phyloP scores from a whole-genome alignment of 30 jellyfish, hydroid and myxozoan species.

The Sanderia malayensis region DNA sequence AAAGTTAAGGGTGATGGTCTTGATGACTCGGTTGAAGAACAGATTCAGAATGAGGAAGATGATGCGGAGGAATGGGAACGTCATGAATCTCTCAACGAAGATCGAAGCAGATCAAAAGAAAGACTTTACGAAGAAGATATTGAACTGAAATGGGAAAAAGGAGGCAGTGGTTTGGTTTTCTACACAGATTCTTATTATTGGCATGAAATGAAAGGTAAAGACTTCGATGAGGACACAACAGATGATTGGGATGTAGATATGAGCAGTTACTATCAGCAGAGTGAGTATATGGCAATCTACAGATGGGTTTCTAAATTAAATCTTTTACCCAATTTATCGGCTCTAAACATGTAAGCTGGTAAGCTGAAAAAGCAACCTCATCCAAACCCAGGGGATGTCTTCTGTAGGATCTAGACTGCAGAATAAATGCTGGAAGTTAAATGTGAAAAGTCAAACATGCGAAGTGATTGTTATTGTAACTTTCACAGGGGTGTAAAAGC shows the following conservation, averaged over 20 bases:
- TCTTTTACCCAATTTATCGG: background rate
- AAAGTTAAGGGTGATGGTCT: too few relatives aligned
- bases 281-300: conserved; percentile 15
- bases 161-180: conserved; percentile 84
- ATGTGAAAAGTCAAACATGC: too few relatives aligned
- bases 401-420: too few relatives aligned
- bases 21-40: too few relatives aligned
- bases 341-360: too few relatives aligned
- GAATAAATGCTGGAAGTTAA: too few relatives aligned
- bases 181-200: conserved; percentile 80
- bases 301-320: background rate
- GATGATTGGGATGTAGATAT: conserved; percentile 90
- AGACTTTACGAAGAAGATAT: conserved; percentile 77
- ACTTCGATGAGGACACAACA: conserved; percentile 77
- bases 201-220: conserved; percentile 87
- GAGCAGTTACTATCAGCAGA: conserved; percentile 67
- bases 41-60: conserved; percentile 3
- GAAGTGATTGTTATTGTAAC: too few relatives aligned
- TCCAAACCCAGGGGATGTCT: too few relatives aligned
- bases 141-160: conserved; percentile 85
- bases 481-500: too few relatives aligned
- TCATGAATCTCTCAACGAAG: conserved; percentile 74
- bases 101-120: conserved; percentile 67
- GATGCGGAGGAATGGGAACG: conserved; percentile 93
- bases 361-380: too few relatives aligned